These are phyloP conservation scores for Nomia melanderi DNA, from an alignment of 1,140 invertebrate species.

Conservation along the genomic window DNA sequence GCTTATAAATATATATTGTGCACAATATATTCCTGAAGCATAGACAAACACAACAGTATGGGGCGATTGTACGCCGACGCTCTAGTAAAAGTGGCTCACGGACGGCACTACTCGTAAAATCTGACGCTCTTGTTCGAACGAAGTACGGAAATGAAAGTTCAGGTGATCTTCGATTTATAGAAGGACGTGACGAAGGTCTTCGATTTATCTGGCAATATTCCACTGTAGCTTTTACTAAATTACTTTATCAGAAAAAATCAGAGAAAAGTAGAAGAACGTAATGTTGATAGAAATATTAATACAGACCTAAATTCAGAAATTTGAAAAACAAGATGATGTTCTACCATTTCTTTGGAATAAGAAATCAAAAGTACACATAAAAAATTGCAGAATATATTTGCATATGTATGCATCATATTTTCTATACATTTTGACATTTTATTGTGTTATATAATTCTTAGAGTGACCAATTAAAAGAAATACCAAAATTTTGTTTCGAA, in stretches of 20 bases:
- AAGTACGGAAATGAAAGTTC: constrained; percentile 20
- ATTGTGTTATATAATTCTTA: too few species aligned
- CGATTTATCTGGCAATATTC: constrained; percentile 10
- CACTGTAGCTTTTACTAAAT: not conserved
- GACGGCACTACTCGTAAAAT: constrained; percentile 29
- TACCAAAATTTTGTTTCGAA: too few species aligned
- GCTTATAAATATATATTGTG: constrained; percentile 24
- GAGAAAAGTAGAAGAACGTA: not conserved
- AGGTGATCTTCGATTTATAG: constrained; percentile 24
- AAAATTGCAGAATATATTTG: too few species aligned
- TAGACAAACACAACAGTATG: constrained; percentile 5
- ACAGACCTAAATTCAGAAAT: too few species aligned
- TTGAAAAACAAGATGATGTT: too few species aligned
- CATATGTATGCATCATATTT: too few species aligned
- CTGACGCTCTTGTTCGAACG: not conserved
- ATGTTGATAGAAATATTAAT: not conserved
- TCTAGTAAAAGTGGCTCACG: not conserved
- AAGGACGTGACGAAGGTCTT: not conserved
- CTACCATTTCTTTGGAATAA: too few species aligned
- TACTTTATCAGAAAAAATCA: not conserved
- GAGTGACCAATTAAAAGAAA: too few species aligned
- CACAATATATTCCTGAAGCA: not conserved
- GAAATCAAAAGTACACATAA: too few species aligned
- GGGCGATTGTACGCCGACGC: not conserved
- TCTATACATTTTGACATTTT: too few species aligned